Evolutionary conservation across 2,113 vertebrate species (phyloP).

Genomic region (Trogon surrucura): DNA sequence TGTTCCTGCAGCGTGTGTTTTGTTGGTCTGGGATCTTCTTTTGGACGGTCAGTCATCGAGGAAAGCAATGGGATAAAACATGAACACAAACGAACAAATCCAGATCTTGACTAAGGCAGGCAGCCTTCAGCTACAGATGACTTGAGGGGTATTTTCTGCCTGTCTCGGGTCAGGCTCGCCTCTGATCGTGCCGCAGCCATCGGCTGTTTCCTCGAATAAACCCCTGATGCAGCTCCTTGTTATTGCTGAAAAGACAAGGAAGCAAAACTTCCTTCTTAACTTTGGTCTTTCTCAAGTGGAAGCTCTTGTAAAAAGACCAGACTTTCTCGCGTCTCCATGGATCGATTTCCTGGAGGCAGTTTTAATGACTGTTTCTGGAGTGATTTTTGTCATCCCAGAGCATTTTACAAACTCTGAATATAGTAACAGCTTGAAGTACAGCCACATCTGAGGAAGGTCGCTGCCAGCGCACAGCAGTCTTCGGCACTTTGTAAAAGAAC

Average conservation of each 20-base stretch:
- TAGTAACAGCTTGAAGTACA: conserved; percentile 11
- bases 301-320: conserved; percentile 1
- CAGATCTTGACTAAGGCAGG: not conserved
- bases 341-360: not conserved
- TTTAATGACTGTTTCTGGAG: conserved; percentile 36
- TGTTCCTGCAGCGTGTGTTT: not conserved
- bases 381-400: conserved; percentile 27
- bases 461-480: not conserved
- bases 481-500: not conserved
- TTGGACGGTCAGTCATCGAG: not conserved
- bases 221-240: not conserved
- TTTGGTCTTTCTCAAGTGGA: not conserved
- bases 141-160: not conserved
- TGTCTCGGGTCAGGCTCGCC: not conserved
- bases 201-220: not conserved
- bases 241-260: not conserved
- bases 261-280: not conserved
- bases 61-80: not conserved
- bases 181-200: not conserved
- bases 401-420: conserved; percentile 32
- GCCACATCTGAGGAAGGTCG: not conserved
- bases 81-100: not conserved
- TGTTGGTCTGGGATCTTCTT: conserved; percentile 25
- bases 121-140: conserved; percentile 33
- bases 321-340: not conserved